phyloP scores from a whole-genome alignment of 2,888 invertebrate genomes.

The Microctonus brassicae region DNA sequence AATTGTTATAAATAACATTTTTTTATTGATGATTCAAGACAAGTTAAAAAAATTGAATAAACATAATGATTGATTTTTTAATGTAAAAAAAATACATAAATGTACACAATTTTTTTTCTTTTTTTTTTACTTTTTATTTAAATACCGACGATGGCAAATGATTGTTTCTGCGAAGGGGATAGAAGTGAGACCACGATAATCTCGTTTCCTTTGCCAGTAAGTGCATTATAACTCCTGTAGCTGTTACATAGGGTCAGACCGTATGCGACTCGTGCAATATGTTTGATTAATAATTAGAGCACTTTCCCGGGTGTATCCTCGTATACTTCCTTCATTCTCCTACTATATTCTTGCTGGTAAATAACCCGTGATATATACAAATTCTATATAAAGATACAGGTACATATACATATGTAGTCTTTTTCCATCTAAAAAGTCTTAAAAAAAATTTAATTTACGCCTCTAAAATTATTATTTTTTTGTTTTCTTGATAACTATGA shows the following conservation, averaged over 20 bases:
- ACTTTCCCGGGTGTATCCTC: conserved; percentile 46
- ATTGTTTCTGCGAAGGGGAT: conserved; percentile 17
- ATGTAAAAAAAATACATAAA: too few relatives aligned
- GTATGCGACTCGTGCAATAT: conserved; percentile 51
- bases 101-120: background rate
- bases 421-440: background rate
- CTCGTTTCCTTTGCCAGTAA: conserved; percentile 52
- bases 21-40: too few relatives aligned
- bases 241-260: conserved; percentile 38
- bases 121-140: background rate
- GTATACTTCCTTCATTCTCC: conserved; percentile 34
- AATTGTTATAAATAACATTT: too few relatives aligned
- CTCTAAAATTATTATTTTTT: too few relatives aligned
- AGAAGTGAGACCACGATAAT: conserved; percentile 50
- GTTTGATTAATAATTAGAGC: conserved; percentile 58
- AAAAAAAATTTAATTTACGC: background rate
- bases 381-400: background rate
- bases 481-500: too few relatives aligned
- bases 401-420: conserved; percentile 5
- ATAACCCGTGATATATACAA: background rate
- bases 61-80: too few relatives aligned
- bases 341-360: conserved; percentile 12
- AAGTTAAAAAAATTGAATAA: too few relatives aligned
- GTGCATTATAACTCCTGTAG: conserved; percentile 53
- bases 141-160: conserved; percentile 18